Evolutionary conservation across 2,797 vertebrate genomes (phyloP), one percentile per base, ranked within the genome.

Genomic region (Betta splendens): DNA sequence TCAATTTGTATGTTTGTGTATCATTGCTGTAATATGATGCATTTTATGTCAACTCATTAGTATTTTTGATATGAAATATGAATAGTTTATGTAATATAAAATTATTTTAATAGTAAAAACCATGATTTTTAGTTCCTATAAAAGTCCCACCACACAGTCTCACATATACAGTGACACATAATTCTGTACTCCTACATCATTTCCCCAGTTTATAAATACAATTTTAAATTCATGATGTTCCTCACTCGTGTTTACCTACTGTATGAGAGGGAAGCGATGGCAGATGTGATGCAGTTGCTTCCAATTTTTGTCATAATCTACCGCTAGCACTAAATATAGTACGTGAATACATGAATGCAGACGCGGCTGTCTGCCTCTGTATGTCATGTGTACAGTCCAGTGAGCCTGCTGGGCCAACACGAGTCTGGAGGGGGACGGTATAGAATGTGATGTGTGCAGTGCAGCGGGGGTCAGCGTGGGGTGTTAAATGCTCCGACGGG

Each of bases 401-500:
- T 15, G 15, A 49, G 58, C 48, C 36, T 38, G 25, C 31, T 11
- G 35, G 9, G n/a, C 36, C 52, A 64, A 64, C 40, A 50, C 11
- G 15, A 48, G 11, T 37, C 11, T 45, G 43, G 72, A 62, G 55
- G 25, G n/a, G 11, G 49, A 32, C 17, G 44, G 16, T 61, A 25
- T 20, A 33, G 12, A n/a, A 45, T 26, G 4, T 59, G 25, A 54
- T 22, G 50, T 54, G 50, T 53, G 6, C 10, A 17, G 28, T 52
- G 26, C 9, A 25, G n/a, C 22, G 8, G 38, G 17, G 32, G 33
- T 65, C 56, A 36, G 13, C 21, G 15, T 44, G 42, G 20, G 17
- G 26, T 43, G n/a, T 54, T 50, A 49, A 49, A 22, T 62, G 47
- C 42, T 58, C 15, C 31, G 45, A 48, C 33, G 51, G 46, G 17